Evolutionary conservation across 2,797 vertebrate species (phyloP).

Genomic region (Etheostoma perlongum): DNA sequence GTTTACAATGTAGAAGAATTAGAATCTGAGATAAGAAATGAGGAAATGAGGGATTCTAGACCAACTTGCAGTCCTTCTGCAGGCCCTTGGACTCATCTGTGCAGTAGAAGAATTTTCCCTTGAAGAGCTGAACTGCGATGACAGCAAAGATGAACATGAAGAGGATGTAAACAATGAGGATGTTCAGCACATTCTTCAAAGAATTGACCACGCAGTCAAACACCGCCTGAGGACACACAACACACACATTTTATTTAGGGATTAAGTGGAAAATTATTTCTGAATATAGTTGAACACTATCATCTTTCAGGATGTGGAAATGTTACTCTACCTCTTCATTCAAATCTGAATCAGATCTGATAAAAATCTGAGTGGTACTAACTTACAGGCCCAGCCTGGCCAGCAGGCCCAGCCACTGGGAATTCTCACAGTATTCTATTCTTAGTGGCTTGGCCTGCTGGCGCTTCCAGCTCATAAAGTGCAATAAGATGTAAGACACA

Average conservation of each 20-base stretch:
- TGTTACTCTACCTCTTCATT: no score
- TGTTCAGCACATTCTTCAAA: conserved; percentile 97
- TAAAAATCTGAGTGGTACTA: not conserved
- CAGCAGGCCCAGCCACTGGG: no score
- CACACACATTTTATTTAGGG: conserved; percentile 1
- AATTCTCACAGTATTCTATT: no score
- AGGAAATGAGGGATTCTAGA: conserved; percentile 41
- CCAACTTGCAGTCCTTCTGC: conserved; percentile 95
- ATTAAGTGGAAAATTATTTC: not conserved
- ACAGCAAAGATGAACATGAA: conserved; percentile 99
- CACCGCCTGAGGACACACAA: conserved; percentile 88
- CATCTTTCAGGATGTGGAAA: not conserved
- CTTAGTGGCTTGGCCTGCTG: not conserved
- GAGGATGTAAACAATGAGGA: conserved; percentile 97
- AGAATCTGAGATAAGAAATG: not conserved
- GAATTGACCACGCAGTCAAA: conserved; percentile 99
- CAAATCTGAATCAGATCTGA: not conserved
- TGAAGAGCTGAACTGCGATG: conserved; percentile 98
- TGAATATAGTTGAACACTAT: not conserved
- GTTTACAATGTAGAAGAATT: not conserved
- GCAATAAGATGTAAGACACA: not conserved
- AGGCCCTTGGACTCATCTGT: conserved; percentile 96
- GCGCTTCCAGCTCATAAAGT: not conserved
- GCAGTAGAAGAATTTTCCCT: conserved; percentile 98
- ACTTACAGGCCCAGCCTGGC: not conserved